Conservation (phyloP, 37 sponge, comb jelly and placozoan species). For the Eunapius fragilis region DNA sequence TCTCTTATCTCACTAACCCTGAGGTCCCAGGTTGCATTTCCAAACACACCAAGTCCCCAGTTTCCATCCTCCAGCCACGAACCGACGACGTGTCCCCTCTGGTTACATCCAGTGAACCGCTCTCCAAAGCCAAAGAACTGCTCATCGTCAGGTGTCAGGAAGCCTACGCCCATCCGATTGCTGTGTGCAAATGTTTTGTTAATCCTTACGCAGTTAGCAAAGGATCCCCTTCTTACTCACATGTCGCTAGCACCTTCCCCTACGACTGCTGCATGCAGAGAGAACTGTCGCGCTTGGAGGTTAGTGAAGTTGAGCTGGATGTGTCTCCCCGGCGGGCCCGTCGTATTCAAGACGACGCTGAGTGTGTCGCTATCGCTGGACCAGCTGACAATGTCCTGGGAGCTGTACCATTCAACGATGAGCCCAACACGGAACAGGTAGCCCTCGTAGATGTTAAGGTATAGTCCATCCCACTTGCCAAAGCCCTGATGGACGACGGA, state of each 20-base stretch:
- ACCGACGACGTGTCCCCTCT: slow-evolving; percentile 61
- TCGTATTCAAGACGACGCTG: slow-evolving; percentile 10
- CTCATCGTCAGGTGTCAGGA: slow-evolving; percentile 45
- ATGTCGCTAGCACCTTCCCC: slow-evolving; percentile 16
- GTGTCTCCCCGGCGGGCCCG: slow-evolving; percentile 19
- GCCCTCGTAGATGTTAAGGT: slow-evolving; percentile 53
- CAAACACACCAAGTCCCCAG: slow-evolving; percentile 60
- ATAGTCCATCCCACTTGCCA: slow-evolving; percentile 60
- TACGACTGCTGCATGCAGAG: slow-evolving; percentile 27
- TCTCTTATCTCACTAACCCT: slow-evolving; percentile 24
- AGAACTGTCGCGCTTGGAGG: slow-evolving; percentile 24
- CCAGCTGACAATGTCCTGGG: slow-evolving; percentile 37
- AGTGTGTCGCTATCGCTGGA: slow-evolving; percentile 1
- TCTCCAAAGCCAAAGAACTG: slow-evolving; percentile 71
- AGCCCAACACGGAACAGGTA: slow-evolving; percentile 56
- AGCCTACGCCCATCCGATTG: slow-evolving; percentile 54
- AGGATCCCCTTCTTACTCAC: too few species aligned
- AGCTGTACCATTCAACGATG: slow-evolving; percentile 42
- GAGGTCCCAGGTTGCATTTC: slow-evolving; percentile 24
- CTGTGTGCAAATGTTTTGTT: too few species aligned
- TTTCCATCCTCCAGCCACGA: slow-evolving; percentile 71
- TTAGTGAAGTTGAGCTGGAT: slow-evolving; percentile 15
- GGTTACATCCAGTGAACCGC: slow-evolving; percentile 57
- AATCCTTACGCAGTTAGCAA: neutral
- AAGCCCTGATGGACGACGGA: slow-evolving; percentile 17